Conservation (phyloP, 2,113 vertebrate species). For the Rhagologus leucostigma region DNA sequence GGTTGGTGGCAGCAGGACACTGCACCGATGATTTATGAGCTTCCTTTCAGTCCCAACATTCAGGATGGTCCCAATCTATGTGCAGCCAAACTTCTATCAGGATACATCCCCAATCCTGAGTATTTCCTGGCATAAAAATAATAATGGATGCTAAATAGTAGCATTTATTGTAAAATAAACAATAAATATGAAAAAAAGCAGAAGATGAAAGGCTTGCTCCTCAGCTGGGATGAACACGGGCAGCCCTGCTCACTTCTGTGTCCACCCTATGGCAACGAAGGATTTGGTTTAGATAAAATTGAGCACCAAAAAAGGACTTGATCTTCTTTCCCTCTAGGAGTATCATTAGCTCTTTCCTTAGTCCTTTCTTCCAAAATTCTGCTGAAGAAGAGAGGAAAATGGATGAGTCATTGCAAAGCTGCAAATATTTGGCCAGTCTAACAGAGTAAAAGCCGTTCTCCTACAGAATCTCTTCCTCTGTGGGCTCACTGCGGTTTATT, state of each 20-base stretch:
- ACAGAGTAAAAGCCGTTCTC: not conserved
- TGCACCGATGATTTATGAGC: not conserved
- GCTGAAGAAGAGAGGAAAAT: conserved; percentile 25
- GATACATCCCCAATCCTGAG: not conserved
- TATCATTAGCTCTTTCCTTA: conserved; percentile 9
- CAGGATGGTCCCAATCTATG: not conserved
- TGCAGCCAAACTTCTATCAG: not conserved
- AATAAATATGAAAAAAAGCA: not conserved
- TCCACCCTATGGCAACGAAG: not conserved
- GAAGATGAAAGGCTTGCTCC: not conserved
- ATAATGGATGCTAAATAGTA: not conserved
- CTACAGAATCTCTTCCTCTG: conserved; percentile 32
- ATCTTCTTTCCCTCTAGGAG: not conserved
- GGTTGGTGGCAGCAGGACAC: not conserved
- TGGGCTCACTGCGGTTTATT: not conserved
- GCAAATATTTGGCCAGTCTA: conserved; percentile 46
- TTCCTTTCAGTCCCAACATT: not conserved
- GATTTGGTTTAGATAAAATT: not conserved
- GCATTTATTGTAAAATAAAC: not conserved
- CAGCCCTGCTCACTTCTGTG: not conserved
- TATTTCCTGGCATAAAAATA: not conserved
- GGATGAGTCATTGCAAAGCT: conserved; percentile 39
- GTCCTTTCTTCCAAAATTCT: conserved; percentile 2
- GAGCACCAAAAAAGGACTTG: not conserved
- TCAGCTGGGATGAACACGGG: not conserved